phyloP scores from a whole-genome alignment of 1,140 invertebrate species.

The Eurosta solidaginis region DNA sequence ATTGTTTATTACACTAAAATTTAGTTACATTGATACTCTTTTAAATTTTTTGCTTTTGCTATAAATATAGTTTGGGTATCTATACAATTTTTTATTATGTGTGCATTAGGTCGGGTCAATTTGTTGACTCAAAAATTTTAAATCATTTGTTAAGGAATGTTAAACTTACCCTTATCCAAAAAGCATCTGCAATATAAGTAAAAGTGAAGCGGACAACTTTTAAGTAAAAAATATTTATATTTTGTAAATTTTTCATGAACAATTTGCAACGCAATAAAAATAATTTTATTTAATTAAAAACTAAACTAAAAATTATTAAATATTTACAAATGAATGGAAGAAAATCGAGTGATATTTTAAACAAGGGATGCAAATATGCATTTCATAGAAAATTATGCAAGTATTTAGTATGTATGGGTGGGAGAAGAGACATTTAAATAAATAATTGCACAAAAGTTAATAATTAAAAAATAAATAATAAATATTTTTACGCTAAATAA shows the following conservation, averaged over 20 bases:
- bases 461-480: conserved; percentile 28
- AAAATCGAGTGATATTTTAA: too few relatives aligned
- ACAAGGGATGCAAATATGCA: too few relatives aligned
- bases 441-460: conserved; percentile 24
- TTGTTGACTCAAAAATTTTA: too few relatives aligned
- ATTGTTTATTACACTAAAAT: background rate
- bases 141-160: too few relatives aligned
- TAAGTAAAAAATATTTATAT: conserved; percentile 8
- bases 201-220: too few relatives aligned
- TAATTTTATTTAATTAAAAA: background rate
- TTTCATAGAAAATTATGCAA: too few relatives aligned
- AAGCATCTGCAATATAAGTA: too few relatives aligned
- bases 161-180: too few relatives aligned
- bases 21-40: background rate
- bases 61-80: background rate
- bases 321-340: conserved; percentile 17
- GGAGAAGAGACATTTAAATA: conserved; percentile 28
- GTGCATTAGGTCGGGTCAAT: too few relatives aligned
- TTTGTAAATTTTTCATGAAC: background rate
- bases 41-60: background rate
- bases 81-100: background rate
- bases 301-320: background rate
- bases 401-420: too few relatives aligned
- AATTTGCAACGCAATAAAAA: conserved; percentile 13
- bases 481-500: background rate